Base-by-base conservation (phyloP, 1,140 invertebrate genomes). In the Bombus pyrosoma region DNA sequence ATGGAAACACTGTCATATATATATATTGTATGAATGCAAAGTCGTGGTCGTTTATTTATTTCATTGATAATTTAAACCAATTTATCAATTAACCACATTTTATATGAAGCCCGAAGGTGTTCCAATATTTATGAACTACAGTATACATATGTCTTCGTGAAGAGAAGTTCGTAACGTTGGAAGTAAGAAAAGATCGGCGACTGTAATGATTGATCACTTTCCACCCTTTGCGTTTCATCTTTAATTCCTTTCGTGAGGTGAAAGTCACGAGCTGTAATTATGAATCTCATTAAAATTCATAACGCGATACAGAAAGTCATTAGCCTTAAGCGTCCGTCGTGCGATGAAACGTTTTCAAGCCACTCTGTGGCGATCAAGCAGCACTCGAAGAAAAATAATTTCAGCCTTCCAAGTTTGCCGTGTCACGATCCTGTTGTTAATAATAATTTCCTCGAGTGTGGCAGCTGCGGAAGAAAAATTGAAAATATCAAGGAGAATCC, bases 261-360 rank as follows among this genome's bases (percentile, higher is more conserved):
- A 13, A 59, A 32, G n/a, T n/a, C 28, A 12, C 47, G 62, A 41
- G 62, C 75, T 83, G 87, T 93, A 94, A 94, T 94, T 94, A 94
- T 92, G 94, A 94, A 93, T 93, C 92, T 94, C 93, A 92, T 94
- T 94, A 94, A 93, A 93, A 94, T 94, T 93, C 92, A 86, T 86
- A 79, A 85, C 86, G 86, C 75, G 86, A 89, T 81, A 47, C 77
- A 82, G 92, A 91, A 93, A 91, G 90, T 91, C 90, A 94, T 94
- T 93, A 94, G 90, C 91, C 87, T 91, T 85, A 75, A 66, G 73
- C 72, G 80, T 25, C 43, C 22, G 71, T 39, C 62, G 28, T 28
- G 12, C 68, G 57, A 62, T 41, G 83, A 43, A 43, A 25, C 83
- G 28, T 32, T 53, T 84, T 59, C 83, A 47, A n/a, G 77, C 62